phyloP scores from a whole-genome alignment of 2,797 vertebrate genomes.

The Myotis daubentonii region DNA sequence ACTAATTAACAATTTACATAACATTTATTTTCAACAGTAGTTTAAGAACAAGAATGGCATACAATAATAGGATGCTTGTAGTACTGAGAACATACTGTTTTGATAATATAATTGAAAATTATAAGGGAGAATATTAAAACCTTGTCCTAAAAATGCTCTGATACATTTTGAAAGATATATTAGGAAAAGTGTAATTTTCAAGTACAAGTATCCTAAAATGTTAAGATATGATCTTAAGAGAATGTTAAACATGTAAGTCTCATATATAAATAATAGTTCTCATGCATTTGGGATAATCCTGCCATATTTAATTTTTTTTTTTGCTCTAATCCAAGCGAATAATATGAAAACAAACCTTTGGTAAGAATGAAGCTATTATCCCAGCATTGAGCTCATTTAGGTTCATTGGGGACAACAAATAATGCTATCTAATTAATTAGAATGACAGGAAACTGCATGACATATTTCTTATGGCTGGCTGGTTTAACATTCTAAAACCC shows the following conservation, averaged over 20 bases:
- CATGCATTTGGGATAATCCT: constrained; percentile 36
- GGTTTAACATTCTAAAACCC: constrained; percentile 86
- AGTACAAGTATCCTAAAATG: constrained; percentile 59
- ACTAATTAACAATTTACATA: not conserved
- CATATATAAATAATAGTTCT: constrained; percentile 60
- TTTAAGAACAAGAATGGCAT: not conserved
- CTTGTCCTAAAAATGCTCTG: constrained; percentile 65
- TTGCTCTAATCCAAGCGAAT: constrained; percentile 72
- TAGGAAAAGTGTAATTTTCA: constrained; percentile 27
- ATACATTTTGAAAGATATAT: constrained; percentile 57
- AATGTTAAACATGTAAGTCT: constrained; percentile 42
- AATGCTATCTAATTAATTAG: constrained; percentile 90
- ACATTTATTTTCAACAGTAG: not conserved
- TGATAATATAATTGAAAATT: not conserved
- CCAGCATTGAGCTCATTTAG: constrained; percentile 82
- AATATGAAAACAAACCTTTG: constrained; percentile 76
- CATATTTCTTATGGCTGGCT: constrained; percentile 87
- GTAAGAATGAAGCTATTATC: constrained; percentile 83
- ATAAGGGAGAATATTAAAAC: constrained; percentile 54
- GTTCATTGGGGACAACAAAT: constrained; percentile 86
- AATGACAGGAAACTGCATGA: constrained; percentile 87
- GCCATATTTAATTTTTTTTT: not conserved
- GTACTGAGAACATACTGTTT: not conserved
- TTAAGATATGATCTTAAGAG: constrained; percentile 71
- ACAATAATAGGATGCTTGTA: not conserved